Base-by-base conservation (phyloP, 2,113 vertebrate species). In the Origma solitaria region DNA sequence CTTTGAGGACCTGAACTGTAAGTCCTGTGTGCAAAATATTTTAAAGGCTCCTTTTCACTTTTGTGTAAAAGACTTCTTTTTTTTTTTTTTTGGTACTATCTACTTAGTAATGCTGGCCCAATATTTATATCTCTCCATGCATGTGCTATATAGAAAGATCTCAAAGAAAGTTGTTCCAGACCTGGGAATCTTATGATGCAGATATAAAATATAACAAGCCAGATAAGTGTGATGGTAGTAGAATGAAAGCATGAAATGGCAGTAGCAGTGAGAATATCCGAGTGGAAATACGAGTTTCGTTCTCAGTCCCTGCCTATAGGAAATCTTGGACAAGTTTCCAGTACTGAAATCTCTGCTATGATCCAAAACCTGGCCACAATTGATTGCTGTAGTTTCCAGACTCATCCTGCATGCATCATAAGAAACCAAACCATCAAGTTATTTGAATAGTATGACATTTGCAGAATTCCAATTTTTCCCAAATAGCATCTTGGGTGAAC, bases 371-470 rank as follows among this genome's bases (percentile, higher is more conserved):
- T 57, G 61, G 37, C 83, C 84, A 72, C 73, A 95, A 38, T 8
- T 94, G 86, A 73, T 92, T 94, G 86, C 76, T 94, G 81, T 35
- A 91, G 50, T 40, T 92, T 95, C 70, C 78, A 92, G 70, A 20
- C 65, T 89, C 50, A 56, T 94, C 84, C 66, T 91, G 49, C 33
- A 31, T 77, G 30, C 78, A 87, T 95, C 91, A 50, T 33, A 69
- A 86, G 86, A 84, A 95, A 94, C 73, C 84, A 82, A 95, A 54
- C 50, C 77, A 87, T 88, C 27, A 76, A 66, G 35, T 65, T 69
- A 31, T 35, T 89, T 94, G 77, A 82, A 85, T 70, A 70, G 27
- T 42, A 22, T 70, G 90, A 42, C 21, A 76, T 96, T 94, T 94
- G 40, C n/a, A 85, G 77, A 65, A 65, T 84, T 90, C 78, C 35